A percentile compares a stretch with the other conserved stretches of the same genome.
These are phyloP conservation scores for Lichenostomus cassidix DNA, from an alignment of 2,113 vertebrate species.

Conservation along the genomic window DNA sequence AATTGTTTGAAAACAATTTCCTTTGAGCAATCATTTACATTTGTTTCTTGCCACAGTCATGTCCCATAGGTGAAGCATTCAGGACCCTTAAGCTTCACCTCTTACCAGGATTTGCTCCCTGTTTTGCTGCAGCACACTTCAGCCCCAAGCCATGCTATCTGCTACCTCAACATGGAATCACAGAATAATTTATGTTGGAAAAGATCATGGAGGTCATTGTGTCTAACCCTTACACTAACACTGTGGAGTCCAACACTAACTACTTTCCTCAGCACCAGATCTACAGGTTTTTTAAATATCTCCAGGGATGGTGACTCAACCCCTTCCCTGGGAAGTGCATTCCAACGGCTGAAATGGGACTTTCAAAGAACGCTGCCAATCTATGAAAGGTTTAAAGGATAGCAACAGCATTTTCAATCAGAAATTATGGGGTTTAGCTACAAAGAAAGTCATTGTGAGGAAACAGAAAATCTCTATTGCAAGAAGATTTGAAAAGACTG, in stretches of 20 bases:
- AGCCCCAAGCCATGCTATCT: background rate
- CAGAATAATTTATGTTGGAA: background rate
- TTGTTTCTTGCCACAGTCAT: background rate
- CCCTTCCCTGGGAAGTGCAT: background rate
- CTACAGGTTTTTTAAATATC: background rate
- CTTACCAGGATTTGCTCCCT: background rate
- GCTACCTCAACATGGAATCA: background rate
- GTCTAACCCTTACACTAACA: background rate
- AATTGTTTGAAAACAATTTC: background rate
- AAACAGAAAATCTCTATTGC: background rate
- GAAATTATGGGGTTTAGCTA: background rate
- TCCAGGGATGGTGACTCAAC: background rate
- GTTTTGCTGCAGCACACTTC: background rate
- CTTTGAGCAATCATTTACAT: background rate
- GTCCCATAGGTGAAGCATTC: background rate
- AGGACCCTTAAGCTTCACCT: background rate
- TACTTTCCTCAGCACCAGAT: background rate
- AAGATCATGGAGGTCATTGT: background rate
- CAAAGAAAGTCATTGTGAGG: background rate
- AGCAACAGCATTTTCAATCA: background rate
- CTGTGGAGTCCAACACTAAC: background rate
- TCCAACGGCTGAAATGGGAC: background rate
- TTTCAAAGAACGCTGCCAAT: background rate
- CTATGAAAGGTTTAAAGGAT: background rate
- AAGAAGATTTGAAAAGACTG: background rate